Evolutionary conservation across 2,113 vertebrate species (phyloP).

Genomic region (Candoia aspera): DNA sequence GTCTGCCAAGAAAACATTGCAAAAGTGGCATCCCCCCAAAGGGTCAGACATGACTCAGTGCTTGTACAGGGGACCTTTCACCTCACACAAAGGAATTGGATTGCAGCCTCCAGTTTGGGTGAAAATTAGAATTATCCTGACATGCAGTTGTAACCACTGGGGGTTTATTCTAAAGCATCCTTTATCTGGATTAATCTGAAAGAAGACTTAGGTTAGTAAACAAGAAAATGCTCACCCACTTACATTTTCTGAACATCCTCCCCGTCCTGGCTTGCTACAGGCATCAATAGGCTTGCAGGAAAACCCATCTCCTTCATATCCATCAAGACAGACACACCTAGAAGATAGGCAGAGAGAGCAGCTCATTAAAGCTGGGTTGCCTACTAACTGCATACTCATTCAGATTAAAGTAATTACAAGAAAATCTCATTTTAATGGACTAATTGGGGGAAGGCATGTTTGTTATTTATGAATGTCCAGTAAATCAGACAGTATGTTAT

Average conservation of each 20-base stretch:
- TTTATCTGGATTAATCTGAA: neutral
- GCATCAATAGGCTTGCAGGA: conserved; percentile 82
- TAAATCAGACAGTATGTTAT: too few species aligned
- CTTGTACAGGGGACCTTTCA: too few species aligned
- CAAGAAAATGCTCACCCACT: conserved; percentile 61
- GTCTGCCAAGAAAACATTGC: too few species aligned
- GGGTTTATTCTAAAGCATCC: neutral
- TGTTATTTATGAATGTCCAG: too few species aligned
- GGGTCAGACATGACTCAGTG: too few species aligned
- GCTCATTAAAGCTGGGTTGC: neutral
- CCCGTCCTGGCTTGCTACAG: conserved; percentile 78
- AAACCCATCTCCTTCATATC: conserved; percentile 87
- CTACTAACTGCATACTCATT: neutral
- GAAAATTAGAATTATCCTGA: neutral
- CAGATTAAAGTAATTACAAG: neutral
- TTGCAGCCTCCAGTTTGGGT: neutral
- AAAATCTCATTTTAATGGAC: too few species aligned
- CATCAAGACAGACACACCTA: conserved; percentile 78
- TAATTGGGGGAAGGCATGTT: too few species aligned
- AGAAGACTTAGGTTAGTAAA: neutral
- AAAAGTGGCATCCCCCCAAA: too few species aligned
- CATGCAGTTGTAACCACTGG: neutral
- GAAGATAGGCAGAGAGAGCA: neutral
- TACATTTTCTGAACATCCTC: conserved; percentile 87
- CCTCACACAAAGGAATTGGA: too few species aligned